These are phyloP conservation scores for Anaspis maculata DNA, from an alignment of 2,888 invertebrate species.

Conservation along the genomic window DNA sequence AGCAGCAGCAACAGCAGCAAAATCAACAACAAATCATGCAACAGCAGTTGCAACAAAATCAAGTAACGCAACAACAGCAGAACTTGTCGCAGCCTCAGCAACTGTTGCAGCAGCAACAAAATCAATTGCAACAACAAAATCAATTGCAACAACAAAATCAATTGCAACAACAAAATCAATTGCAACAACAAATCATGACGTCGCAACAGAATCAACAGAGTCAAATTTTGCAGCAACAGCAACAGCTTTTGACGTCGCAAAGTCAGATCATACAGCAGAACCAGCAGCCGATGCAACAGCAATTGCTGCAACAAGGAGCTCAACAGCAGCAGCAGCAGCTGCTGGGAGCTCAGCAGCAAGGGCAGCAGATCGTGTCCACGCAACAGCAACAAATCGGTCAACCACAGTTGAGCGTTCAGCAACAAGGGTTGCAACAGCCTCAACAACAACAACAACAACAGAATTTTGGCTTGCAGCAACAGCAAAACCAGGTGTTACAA, in stretches of 20 bases:
- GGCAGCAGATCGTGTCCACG: neutral
- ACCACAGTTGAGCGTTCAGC: constrained; percentile 4
- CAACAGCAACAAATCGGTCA: constrained; percentile 2
- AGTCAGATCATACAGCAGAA: too few species aligned
- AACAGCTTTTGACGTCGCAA: too few species aligned
- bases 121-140: constrained; percentile 14
- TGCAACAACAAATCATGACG: constrained; percentile 39
- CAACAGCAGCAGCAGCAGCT: constrained; percentile 5
- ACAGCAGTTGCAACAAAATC: constrained; percentile 19
- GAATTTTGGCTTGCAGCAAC: constrained; percentile 44
- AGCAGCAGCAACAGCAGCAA: constrained; percentile 9
- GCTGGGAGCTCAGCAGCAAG: neutral
- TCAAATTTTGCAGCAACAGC: constrained; percentile 47
- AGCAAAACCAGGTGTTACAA: constrained; percentile 34
- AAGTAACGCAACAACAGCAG: constrained; percentile 14
- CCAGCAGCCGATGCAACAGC: constrained; percentile 33
- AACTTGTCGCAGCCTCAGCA: constrained; percentile 2
- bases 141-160: constrained; percentile 21
- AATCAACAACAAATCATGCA: constrained; percentile 19
- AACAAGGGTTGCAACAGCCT: constrained; percentile 3
- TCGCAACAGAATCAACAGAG: constrained; percentile 26
- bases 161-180: constrained; percentile 45
- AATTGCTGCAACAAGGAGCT: constrained; percentile 24
- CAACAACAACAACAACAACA: constrained; percentile 13
- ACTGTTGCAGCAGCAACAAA: constrained; percentile 6